Evolutionary conservation across 2,888 invertebrate genomes (phyloP).

Genomic region (Eretmocerus hayati): DNA sequence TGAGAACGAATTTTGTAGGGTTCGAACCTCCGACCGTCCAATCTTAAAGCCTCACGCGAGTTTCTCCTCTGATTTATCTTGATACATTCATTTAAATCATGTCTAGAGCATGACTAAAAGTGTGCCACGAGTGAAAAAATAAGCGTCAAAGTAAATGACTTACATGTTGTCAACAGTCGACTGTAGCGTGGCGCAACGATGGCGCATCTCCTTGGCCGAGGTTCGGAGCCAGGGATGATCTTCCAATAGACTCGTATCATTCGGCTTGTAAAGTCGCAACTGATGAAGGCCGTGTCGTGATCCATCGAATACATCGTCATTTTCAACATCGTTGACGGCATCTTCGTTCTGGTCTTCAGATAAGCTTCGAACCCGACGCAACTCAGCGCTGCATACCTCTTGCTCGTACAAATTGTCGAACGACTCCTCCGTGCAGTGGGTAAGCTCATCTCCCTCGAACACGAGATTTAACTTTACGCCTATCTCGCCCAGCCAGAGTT

Average conservation of each 20-base stretch:
- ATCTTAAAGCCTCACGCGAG: too few species aligned
- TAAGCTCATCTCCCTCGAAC: constrained; percentile 33
- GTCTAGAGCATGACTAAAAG: too few species aligned
- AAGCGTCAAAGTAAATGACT: too few species aligned
- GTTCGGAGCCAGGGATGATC: constrained; percentile 35
- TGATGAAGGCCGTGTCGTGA: too few species aligned
- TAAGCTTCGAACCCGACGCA: constrained; percentile 8
- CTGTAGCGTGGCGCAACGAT: constrained; percentile 27
- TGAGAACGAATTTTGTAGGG: too few species aligned
- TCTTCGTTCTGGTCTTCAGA: constrained; percentile 15
- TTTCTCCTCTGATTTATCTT: too few species aligned
- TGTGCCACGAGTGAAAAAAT: too few species aligned
- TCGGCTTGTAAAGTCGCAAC: too few species aligned
- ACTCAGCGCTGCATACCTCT: constrained; percentile 6
- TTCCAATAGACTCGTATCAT: constrained; percentile 9
- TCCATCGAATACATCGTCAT: too few species aligned
- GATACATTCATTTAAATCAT: too few species aligned
- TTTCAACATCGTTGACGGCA: constrained; percentile 21
- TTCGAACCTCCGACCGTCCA: too few species aligned
- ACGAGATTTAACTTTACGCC: constrained; percentile 36
- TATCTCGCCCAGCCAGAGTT: constrained; percentile 33
- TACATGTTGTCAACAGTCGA: too few species aligned
- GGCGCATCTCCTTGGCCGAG: constrained; percentile 27
- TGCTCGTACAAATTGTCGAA: background rate
- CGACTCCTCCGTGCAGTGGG: constrained; percentile 36